Evolutionary conservation across 2,113 vertebrate species (phyloP).

Genomic region (Apteryx mantelli): DNA sequence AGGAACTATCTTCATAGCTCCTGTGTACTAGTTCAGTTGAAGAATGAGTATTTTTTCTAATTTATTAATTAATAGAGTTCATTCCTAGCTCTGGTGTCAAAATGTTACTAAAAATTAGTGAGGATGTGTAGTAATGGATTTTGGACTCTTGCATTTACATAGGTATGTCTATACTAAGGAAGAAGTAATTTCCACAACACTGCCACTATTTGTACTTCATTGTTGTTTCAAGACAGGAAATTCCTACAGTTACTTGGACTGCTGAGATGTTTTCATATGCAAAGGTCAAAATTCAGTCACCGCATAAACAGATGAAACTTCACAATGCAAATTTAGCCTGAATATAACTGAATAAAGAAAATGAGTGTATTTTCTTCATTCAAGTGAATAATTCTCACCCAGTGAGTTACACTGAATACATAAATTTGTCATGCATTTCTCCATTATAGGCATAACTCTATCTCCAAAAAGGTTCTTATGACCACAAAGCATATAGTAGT

Average conservation of each 20-base stretch:
- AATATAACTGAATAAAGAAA: neutral
- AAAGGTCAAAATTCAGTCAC: constrained; percentile 32
- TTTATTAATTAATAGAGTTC: neutral
- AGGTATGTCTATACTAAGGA: neutral
- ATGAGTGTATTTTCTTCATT: neutral
- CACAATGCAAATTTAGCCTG: neutral
- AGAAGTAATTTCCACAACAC: neutral
- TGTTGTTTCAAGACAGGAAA: constrained; percentile 1
- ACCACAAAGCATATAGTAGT: neutral
- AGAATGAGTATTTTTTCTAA: neutral
- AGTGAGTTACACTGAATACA: neutral
- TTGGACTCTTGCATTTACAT: neutral
- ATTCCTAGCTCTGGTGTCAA: neutral
- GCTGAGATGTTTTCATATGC: neutral
- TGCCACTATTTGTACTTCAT: neutral
- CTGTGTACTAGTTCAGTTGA: neutral
- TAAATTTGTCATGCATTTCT: neutral
- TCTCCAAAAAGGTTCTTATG: neutral
- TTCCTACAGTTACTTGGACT: neutral
- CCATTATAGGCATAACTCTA: neutral
- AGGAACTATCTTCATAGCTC: neutral
- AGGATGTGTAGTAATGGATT: neutral
- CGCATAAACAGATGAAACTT: neutral
- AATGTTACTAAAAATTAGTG: neutral
- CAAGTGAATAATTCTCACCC: neutral